Base-by-base conservation (phyloP, 2,888 invertebrate species). In the Apodemia duryi region DNA sequence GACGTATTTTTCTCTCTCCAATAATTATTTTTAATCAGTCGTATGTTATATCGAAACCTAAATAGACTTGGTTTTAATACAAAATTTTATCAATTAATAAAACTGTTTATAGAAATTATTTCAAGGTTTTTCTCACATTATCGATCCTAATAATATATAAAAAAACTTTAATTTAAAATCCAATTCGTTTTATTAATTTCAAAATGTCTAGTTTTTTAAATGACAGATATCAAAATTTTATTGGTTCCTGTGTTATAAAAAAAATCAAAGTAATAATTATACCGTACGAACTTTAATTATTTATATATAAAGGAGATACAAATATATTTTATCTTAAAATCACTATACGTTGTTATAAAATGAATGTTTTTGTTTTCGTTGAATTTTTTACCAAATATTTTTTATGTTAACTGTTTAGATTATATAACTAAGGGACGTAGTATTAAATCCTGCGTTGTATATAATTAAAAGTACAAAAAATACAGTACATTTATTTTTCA, bases 321-420 rank as follows among this genome's bases (percentile, higher is more conserved):
- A 54, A 29, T 54, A 29, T 54, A 29, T 29, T 64, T 43, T 49
- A 43, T 21, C 35, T 21, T 35, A 21, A 28, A 46, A 57, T 64
- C 35, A 43, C 51, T 28, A 38, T 28, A 54, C 54, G 54, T 46
- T 62, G 43, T 62, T 62, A 29, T 46, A 49, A 43, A 62, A 46
- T 61, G 2, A n/a, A 35, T 62, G 28, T 64, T 64, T 64, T 64
- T 28, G 60, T 64, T 10, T 32, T 64, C 28, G 49, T 46, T 61
- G 60, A 52, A 6, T 64, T 64, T 61, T 61, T 61, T 29, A 65
- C 64, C 64, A 65, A 65, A 65, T 51, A 65, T 65, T 51, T 49
- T 11, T 38, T 51, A 60, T 64, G 38, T 61, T 49, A 60, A 35
- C 32, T 46, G 21, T 32, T 49, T 28, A 62, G 43, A 2, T 46